Evolutionary conservation across 2,113 vertebrate genomes (phyloP).

Genomic region (Phrynosoma blainvillii): DNA sequence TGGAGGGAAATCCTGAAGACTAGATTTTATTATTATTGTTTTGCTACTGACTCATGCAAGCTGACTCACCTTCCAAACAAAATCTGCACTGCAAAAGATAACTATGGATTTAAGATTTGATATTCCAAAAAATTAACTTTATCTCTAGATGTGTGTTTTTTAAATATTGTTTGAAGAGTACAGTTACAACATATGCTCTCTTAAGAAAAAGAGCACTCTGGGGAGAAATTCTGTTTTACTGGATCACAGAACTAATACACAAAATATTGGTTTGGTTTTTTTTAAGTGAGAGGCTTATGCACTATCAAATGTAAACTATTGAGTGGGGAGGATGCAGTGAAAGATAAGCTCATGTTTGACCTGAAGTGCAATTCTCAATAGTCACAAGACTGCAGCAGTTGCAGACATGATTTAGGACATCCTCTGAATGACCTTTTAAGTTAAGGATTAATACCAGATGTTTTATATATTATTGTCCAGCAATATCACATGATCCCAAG

Average conservation of each 20-base stretch:
- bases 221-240: not conserved
- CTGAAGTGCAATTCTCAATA: slow-evolving; percentile 53
- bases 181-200: too few relatives aligned
- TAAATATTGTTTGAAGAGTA: too few relatives aligned
- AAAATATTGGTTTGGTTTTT: not conserved
- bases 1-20: not conserved
- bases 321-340: slow-evolving; percentile 31
- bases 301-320: slow-evolving; percentile 23
- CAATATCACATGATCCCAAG: not conserved
- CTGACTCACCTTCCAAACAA: slow-evolving; percentile 20
- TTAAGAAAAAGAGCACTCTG: too few relatives aligned
- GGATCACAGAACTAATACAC: not conserved
- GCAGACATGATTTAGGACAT: slow-evolving; percentile 64
- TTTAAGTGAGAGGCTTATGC: not conserved
- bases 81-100: slow-evolving; percentile 14
- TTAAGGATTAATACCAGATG: slow-evolving; percentile 41
- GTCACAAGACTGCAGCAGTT: slow-evolving; percentile 71
- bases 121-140: too few relatives aligned
- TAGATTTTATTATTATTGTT: not conserved
- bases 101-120: not conserved
- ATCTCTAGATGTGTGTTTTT: too few relatives aligned
- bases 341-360: slow-evolving; percentile 13
- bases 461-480: slow-evolving; percentile 43
- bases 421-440: slow-evolving; percentile 65
- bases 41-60: not conserved